Evolutionary conservation across 1,140 invertebrate species (phyloP).

Genomic region (Frieseomelitta varia): DNA sequence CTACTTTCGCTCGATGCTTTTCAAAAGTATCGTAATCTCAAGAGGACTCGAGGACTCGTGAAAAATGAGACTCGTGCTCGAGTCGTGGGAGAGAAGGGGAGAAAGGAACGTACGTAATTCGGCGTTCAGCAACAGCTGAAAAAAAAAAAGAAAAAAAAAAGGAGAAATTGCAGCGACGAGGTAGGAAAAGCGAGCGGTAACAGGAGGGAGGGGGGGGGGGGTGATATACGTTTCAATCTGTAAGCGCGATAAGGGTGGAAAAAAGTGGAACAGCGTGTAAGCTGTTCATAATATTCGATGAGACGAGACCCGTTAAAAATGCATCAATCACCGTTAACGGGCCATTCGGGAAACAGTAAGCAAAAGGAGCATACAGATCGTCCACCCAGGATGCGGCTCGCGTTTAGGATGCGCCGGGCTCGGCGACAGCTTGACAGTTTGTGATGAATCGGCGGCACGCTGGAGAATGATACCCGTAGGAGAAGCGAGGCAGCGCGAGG

Average conservation of each 20-base stretch:
- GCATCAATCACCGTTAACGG: constrained; percentile 45
- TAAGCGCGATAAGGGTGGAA: background rate
- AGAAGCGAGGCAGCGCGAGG: background rate
- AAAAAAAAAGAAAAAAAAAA: too few species aligned
- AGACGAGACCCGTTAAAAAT: constrained; percentile 44
- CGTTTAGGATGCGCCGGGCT: constrained; percentile 36
- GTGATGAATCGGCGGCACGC: constrained; percentile 38
- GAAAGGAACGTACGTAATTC: too few species aligned
- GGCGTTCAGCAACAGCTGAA: too few species aligned
- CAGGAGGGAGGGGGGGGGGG: too few species aligned
- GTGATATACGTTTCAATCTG: background rate
- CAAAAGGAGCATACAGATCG: constrained; percentile 35
- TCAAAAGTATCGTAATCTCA: too few species aligned
- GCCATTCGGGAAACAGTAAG: constrained; percentile 19
- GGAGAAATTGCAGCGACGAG: background rate
- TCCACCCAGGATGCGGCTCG: background rate
- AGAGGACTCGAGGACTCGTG: too few species aligned
- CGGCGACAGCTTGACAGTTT: constrained; percentile 30
- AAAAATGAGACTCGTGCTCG: too few species aligned
- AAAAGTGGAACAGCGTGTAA: constrained; percentile 31
- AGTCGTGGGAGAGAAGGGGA: too few species aligned
- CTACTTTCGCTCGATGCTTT: too few species aligned
- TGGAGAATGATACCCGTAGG: constrained; percentile 9
- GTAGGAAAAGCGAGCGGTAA: background rate
- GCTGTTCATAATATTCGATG: constrained; percentile 25